A percentile compares a stretch with the other conserved stretches of the same genome.
These are phyloP conservation scores for Aphis craccivora DNA, from an alignment of 1,140 invertebrate genomes.

Conservation along the genomic window DNA sequence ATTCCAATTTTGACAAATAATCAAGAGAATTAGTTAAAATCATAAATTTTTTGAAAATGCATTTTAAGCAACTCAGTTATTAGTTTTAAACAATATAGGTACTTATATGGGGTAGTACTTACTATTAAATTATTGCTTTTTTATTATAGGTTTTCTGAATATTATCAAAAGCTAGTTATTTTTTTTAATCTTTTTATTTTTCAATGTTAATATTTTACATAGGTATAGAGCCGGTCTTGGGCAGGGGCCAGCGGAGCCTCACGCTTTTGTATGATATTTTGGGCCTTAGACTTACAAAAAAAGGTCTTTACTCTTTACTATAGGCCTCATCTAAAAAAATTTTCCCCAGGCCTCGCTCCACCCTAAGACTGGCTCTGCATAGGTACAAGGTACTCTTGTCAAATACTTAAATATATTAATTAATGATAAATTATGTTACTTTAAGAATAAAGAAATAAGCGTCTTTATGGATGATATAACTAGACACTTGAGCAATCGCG, in stretches of 20 bases:
- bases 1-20: too few relatives aligned
- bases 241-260: too few relatives aligned
- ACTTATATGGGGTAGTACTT: too few relatives aligned
- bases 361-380: too few relatives aligned
- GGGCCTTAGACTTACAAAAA: too few relatives aligned
- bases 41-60: not conserved
- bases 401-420: not conserved
- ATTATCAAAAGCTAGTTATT: not conserved
- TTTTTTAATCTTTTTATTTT: not conserved
- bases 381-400: not conserved
- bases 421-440: constrained; percentile 60
- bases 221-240: too few relatives aligned
- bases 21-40: not conserved
- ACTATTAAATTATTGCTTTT: not conserved
- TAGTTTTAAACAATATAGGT: not conserved
- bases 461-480: constrained; percentile 42
- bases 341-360: too few relatives aligned
- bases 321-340: too few relatives aligned
- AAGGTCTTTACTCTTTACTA: too few relatives aligned
- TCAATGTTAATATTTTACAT: too few relatives aligned
- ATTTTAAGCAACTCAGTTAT: not conserved
- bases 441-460: constrained; percentile 46
- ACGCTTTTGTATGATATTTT: too few relatives aligned
- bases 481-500: constrained; percentile 40
- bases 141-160: not conserved